A percentile compares a stretch with the other conserved stretches of the same genome.
Conservation (phyloP, 2,113 vertebrate species). For the Peromyscus polionotus region DNA sequence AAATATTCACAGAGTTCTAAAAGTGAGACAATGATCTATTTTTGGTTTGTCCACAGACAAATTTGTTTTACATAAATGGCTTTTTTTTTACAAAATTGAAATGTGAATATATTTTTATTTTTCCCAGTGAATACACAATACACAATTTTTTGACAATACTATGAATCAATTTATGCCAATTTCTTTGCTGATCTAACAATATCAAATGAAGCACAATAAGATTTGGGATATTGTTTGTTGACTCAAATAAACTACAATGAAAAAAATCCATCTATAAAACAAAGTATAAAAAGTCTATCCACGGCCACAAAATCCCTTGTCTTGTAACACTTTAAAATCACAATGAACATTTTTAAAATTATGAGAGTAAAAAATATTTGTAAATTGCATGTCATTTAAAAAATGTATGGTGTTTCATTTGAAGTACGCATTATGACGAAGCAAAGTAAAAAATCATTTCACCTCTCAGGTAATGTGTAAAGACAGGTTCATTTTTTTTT, state of each 20-base stretch:
- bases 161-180: constrained; percentile 89
- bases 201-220: constrained; percentile 90
- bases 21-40: constrained; percentile 36
- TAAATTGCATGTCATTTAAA: constrained; percentile 83
- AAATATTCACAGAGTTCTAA: constrained; percentile 24
- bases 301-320: constrained; percentile 88
- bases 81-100: constrained; percentile 85
- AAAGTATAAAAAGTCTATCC: constrained; percentile 88
- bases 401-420: constrained; percentile 87
- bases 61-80: constrained; percentile 85
- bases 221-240: constrained; percentile 85
- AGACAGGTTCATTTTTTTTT: constrained; percentile 80
- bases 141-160: constrained; percentile 91
- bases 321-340: constrained; percentile 88
- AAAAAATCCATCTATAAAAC: constrained; percentile 86
- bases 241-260: constrained; percentile 87
- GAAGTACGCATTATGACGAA: constrained; percentile 85
- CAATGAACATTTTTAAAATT: constrained; percentile 86
- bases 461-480: constrained; percentile 85
- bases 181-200: constrained; percentile 89
- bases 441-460: constrained; percentile 82
- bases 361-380: constrained; percentile 83
- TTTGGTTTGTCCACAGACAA: constrained; percentile 69
- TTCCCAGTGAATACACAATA: constrained; percentile 91
- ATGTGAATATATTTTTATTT: constrained; percentile 91